Evolutionary conservation across 2,113 vertebrate genomes (phyloP).

Genomic region (Dasyurus viverrinus): DNA sequence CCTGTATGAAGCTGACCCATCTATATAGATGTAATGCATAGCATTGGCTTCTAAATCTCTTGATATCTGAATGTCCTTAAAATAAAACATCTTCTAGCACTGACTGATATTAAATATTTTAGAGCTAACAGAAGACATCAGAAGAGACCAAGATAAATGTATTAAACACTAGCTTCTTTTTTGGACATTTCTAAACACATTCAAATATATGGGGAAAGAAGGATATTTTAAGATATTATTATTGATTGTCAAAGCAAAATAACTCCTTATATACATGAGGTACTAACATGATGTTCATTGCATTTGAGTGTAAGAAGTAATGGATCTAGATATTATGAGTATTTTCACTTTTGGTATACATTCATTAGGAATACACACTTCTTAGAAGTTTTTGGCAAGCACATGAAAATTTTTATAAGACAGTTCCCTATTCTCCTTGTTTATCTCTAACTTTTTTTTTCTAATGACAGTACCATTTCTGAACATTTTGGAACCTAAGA

Average conservation of each 20-base stretch:
- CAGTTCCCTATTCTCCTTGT: neutral
- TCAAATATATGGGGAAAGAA: neutral
- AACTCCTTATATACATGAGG: neutral
- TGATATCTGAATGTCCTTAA: neutral
- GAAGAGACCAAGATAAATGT: neutral
- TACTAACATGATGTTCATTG: neutral
- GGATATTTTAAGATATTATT: neutral
- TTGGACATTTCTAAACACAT: neutral
- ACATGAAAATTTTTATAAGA: neutral
- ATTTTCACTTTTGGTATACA: neutral
- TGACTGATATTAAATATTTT: neutral
- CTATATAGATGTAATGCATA: neutral
- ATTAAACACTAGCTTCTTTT: neutral
- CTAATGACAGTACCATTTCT: neutral
- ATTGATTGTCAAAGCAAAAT: neutral
- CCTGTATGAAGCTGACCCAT: neutral
- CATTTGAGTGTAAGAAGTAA: neutral
- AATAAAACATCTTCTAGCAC: neutral
- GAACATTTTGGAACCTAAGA: neutral
- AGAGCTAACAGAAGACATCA: neutral
- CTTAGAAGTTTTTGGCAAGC: neutral
- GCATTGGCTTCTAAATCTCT: neutral
- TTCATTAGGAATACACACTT: neutral
- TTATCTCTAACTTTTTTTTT: neutral
- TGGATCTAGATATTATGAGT: neutral